Conservation (phyloP, 2,113 vertebrate species). For the Platysteira castanea region DNA sequence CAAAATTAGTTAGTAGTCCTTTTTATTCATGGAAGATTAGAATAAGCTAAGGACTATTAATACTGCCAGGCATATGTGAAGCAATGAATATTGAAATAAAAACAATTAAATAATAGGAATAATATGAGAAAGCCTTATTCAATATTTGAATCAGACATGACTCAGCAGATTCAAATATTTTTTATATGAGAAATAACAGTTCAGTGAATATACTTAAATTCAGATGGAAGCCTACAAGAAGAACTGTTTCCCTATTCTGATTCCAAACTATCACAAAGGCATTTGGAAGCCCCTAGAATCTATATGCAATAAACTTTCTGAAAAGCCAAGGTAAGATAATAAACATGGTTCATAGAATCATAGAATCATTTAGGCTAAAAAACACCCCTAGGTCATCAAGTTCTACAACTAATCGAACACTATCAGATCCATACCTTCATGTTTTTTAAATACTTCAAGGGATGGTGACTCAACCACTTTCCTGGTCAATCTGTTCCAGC, state of each 20-base stretch:
- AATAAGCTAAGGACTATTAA: neutral
- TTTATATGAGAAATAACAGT: neutral
- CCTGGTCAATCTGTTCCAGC: neutral
- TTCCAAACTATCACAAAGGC: neutral
- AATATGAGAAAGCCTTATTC: neutral
- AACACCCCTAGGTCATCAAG: neutral
- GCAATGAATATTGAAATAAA: neutral
- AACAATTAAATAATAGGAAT: neutral
- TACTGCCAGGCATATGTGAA: neutral
- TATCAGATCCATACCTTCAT: fast-evolving
- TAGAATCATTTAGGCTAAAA: neutral
- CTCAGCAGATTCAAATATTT: neutral
- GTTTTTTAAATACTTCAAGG: neutral
- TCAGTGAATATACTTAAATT: neutral
- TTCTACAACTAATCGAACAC: fast-evolving
- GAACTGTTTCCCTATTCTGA: neutral
- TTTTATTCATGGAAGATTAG: neutral
- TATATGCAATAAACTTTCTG: neutral
- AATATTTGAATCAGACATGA: neutral
- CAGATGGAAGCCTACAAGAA: neutral
- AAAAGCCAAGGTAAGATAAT: neutral
- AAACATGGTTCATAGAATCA: neutral
- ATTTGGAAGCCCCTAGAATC: neutral
- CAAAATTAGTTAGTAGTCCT: neutral
- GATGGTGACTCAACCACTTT: neutral